phyloP scores from a whole-genome alignment of 2,888 invertebrate species.

The Calameuta idolon region DNA sequence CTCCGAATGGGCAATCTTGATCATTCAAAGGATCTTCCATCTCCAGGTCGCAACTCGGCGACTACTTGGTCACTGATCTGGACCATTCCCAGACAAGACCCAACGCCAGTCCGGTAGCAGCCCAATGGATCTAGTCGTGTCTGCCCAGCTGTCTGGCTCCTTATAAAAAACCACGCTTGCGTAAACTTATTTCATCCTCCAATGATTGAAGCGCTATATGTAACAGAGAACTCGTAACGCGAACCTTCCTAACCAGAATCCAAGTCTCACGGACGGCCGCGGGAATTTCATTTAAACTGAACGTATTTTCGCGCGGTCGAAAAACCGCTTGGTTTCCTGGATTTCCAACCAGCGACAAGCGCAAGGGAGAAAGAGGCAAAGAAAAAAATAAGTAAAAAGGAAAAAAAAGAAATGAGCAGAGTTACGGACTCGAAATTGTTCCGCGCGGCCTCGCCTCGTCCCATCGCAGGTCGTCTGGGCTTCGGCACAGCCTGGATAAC shows the following conservation, averaged over 20 bases:
- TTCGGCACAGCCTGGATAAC: slow-evolving; percentile 20
- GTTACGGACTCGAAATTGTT: slow-evolving; percentile 18
- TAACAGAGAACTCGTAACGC: neutral
- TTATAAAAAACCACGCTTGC: slow-evolving; percentile 26
- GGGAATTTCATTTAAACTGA: neutral
- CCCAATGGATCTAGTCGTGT: neutral
- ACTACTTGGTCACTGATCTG: too few species aligned
- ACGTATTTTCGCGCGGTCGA: neutral
- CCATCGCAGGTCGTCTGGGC: neutral
- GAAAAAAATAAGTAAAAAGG: slow-evolving; percentile 3
- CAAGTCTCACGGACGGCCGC: neutral
- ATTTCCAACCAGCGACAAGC: neutral
- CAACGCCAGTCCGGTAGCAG: neutral
- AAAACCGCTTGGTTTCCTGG: neutral
- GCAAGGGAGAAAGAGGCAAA: neutral
- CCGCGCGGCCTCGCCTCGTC: neutral
- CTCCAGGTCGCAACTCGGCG: too few species aligned
- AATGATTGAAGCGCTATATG: slow-evolving; percentile 37
- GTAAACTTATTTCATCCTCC: slow-evolving; percentile 46
- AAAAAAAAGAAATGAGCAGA: slow-evolving; percentile 13
- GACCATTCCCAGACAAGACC: neutral
- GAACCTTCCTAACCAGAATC: neutral
- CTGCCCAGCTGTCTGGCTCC: neutral
- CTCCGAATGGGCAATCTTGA: too few species aligned
- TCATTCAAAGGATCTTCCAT: too few species aligned